Conservation (phyloP, 2,113 vertebrate species). For the Fulica atra region DNA sequence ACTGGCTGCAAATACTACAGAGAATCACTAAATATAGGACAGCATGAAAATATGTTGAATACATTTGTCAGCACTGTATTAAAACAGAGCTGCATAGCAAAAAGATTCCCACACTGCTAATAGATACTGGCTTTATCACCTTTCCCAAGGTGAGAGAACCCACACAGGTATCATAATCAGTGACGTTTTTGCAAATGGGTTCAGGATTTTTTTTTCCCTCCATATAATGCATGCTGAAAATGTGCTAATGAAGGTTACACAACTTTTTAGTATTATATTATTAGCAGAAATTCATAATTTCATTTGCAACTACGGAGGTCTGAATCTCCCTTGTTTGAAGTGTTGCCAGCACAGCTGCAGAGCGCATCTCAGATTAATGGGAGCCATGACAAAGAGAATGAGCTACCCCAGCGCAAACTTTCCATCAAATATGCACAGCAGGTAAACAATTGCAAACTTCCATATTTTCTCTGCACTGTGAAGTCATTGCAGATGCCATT, state of each 20-base stretch:
- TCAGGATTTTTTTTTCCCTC: neutral
- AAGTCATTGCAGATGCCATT: conserved; percentile 45
- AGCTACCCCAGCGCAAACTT: conserved; percentile 17
- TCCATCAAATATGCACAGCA: conserved; percentile 32
- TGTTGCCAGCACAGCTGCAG: neutral
- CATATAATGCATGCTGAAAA: conserved; percentile 32
- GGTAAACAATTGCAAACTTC: conserved; percentile 57
- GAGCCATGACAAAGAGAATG: conserved; percentile 2
- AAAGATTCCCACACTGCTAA: conserved; percentile 32
- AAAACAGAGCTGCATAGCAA: conserved; percentile 5
- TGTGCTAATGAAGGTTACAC: conserved; percentile 33
- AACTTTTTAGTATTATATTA: neutral
- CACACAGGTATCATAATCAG: conserved; percentile 28
- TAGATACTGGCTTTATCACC: conserved; percentile 39
- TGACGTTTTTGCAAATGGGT: neutral
- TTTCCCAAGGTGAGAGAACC: conserved; percentile 49
- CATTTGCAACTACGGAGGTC: neutral
- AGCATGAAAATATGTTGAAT: conserved; percentile 52
- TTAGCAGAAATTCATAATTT: conserved; percentile 36
- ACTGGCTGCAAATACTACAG: conserved; percentile 27
- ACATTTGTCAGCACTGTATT: conserved; percentile 52
- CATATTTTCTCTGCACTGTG: conserved; percentile 9
- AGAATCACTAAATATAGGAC: conserved; percentile 51
- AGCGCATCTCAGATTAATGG: conserved; percentile 17
- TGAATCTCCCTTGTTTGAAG: conserved; percentile 18